Percentiles rank a stretch among this genome's conserved stretches.
phyloP scores from a whole-genome alignment of 2,888 invertebrate genomes.

The Ectropis crepuscularia region DNA sequence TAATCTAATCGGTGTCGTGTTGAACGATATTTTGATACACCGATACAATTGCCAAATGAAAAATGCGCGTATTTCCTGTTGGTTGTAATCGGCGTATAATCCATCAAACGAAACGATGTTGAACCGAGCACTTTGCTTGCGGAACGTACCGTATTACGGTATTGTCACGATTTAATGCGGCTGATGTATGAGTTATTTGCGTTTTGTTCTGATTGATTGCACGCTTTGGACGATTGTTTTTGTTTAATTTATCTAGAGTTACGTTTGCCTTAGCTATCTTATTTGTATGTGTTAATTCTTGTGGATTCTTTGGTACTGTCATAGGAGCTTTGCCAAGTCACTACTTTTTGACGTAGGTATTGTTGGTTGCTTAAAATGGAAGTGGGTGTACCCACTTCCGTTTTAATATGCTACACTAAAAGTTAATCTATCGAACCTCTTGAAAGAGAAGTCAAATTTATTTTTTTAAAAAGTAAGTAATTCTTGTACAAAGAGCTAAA shows the following conservation, averaged over 20 bases:
- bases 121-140: conserved; percentile 59
- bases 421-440: no score
- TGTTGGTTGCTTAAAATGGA: no score
- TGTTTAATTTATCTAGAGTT: conserved; percentile 21
- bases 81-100: conserved; percentile 76
- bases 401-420: no score
- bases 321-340: background rate
- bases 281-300: background rate
- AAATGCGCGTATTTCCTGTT: conserved; percentile 81
- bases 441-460: no score
- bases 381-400: no score
- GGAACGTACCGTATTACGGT: conserved; percentile 60
- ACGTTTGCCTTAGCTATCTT: conserved; percentile 13
- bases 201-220: conserved; percentile 60
- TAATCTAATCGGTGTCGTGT: conserved; percentile 82
- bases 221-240: conserved; percentile 37
- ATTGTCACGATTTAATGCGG: conserved; percentile 72
- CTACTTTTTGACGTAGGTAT: background rate
- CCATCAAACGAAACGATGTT: conserved; percentile 74
- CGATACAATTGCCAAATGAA: conserved; percentile 81
- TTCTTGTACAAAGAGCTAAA: no score
- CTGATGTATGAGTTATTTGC: conserved; percentile 64
- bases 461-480: no score
- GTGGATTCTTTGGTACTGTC: no score
- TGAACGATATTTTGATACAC: conserved; percentile 76